phyloP scores from a whole-genome alignment of 2,797 vertebrate genomes.

The Gobionotothen gibberifrons region DNA sequence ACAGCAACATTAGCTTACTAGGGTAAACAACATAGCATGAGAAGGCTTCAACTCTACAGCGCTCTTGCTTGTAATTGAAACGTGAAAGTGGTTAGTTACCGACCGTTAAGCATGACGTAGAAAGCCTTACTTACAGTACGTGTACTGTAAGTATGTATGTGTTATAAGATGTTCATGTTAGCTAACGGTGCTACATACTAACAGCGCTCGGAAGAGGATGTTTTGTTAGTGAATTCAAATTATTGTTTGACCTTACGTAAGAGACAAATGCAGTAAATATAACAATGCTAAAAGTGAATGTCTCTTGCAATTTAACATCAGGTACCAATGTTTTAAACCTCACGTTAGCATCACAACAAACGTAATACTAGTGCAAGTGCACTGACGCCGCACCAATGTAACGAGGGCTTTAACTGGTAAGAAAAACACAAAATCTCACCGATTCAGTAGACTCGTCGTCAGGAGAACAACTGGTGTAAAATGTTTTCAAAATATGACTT shows the following conservation, averaged over 20 bases:
- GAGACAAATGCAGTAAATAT: neutral
- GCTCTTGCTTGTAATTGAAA: neutral
- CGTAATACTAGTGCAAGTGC: slow-evolving; percentile 22
- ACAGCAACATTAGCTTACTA: neutral
- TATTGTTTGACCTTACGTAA: fast-evolving
- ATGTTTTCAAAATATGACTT: neutral
- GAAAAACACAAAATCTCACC: slow-evolving; percentile 54
- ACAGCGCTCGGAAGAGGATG: neutral
- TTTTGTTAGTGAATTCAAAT: neutral
- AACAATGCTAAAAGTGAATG: fast-evolving
- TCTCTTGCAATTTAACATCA: fast-evolving
- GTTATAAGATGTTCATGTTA: slow-evolving; percentile 14
- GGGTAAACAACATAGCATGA: neutral
- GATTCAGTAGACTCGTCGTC: slow-evolving; percentile 27
- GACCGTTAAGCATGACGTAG: neutral
- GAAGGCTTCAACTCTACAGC: neutral
- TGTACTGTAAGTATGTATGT: fast-evolving
- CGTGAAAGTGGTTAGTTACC: neutral
- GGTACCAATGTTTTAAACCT: neutral
- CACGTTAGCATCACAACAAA: slow-evolving; percentile 58
- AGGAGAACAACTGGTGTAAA: neutral
- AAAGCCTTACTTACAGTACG: fast-evolving
- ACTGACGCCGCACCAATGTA: slow-evolving; percentile 10
- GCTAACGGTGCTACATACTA: slow-evolving; percentile 43
- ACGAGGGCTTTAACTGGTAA: neutral